Conservation (phyloP, 2,113 vertebrate genomes). For the Eulemur macaco region DNA sequence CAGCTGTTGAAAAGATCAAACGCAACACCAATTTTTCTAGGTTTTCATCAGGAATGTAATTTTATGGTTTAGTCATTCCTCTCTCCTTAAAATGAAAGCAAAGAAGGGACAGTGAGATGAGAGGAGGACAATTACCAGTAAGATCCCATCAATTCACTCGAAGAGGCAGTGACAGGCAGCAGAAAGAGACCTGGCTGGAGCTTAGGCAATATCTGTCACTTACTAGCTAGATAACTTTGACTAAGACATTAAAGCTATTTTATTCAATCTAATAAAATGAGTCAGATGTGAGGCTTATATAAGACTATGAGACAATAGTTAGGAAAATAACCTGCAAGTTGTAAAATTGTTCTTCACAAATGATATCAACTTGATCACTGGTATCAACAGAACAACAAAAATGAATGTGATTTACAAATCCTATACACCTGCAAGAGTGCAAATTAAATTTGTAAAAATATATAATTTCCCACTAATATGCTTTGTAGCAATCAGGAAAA, state of each 20-base stretch:
- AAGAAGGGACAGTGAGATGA: background rate
- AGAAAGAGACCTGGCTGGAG: background rate
- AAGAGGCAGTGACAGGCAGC: background rate
- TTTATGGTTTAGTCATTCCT: background rate
- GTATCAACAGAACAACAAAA: constrained; percentile 12
- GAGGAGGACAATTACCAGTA: background rate
- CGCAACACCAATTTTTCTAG: background rate
- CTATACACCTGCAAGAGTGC: background rate
- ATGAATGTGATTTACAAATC: background rate
- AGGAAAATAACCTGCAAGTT: background rate
- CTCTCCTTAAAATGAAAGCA: background rate
- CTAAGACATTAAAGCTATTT: background rate
- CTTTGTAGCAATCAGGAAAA: background rate
- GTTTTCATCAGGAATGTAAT: background rate
- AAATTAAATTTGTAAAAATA: constrained; percentile 30
- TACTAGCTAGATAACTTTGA: background rate
- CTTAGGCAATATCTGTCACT: background rate
- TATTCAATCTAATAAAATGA: background rate
- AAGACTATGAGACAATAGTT: background rate
- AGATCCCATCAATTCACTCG: background rate
- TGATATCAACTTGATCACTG: background rate
- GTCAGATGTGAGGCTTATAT: background rate
- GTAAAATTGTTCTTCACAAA: background rate
- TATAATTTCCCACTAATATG: background rate
- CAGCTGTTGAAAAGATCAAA: background rate